Evolutionary conservation across 2,888 invertebrate genomes (phyloP).

Genomic region (Tetranychus truncatus): DNA sequence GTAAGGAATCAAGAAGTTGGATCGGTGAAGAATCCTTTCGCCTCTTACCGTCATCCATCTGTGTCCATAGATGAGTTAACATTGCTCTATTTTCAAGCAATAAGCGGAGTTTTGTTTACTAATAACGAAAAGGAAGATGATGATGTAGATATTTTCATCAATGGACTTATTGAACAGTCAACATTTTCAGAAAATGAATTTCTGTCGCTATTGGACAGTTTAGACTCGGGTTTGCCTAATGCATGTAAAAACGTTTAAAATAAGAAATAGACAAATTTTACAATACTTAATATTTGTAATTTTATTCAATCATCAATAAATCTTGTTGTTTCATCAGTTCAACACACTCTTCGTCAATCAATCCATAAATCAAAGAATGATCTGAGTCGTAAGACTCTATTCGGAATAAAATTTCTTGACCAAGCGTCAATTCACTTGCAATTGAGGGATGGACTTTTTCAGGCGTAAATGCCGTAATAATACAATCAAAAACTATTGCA

Average conservation of each 20-base stretch:
- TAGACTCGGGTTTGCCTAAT: too few relatives aligned
- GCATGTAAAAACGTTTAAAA: too few relatives aligned
- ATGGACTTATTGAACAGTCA: too few relatives aligned
- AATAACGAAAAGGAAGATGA: not conserved
- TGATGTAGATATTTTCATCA: too few relatives aligned
- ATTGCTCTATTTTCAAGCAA: not conserved
- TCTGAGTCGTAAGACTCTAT: not conserved
- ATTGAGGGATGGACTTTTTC: constrained; percentile 4
- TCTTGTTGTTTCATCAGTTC: not conserved
- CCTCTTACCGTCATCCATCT: not conserved
- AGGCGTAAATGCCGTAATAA: not conserved
- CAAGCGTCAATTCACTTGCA: not conserved
- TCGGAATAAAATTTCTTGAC: constrained; percentile 8
- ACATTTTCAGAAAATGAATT: too few relatives aligned
- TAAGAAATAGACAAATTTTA: too few relatives aligned
- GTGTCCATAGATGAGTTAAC: not conserved
- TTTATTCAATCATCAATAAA: too few relatives aligned
- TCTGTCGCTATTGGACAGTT: too few relatives aligned
- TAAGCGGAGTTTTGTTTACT: not conserved
- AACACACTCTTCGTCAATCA: constrained; percentile 11
- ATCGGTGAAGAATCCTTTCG: not conserved
- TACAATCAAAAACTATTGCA: not conserved
- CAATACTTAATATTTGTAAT: too few relatives aligned
- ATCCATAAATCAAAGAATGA: constrained; percentile 5
- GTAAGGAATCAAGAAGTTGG: not conserved